A percentile compares a stretch with the other conserved stretches of the same genome.
phyloP scores from a whole-genome alignment of 53 echinoderm and acorn worm genomes.

The Luidia sarsii region DNA sequence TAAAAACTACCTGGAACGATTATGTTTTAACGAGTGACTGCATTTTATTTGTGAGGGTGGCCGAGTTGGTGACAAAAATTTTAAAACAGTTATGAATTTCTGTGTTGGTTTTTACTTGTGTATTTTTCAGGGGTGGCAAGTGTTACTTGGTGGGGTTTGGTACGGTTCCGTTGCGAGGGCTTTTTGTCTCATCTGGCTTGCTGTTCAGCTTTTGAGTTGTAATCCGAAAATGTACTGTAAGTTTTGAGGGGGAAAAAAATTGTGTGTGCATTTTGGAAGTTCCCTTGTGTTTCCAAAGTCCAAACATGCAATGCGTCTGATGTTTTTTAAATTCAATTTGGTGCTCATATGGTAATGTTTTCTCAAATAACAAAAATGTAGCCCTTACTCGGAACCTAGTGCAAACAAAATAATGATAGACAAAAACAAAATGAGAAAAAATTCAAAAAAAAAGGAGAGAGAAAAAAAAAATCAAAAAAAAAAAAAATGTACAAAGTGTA shows the following conservation, averaged over 20 bases:
- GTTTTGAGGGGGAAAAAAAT: neutral
- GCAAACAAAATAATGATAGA: too few species aligned
- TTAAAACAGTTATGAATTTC: slow-evolving; percentile 18
- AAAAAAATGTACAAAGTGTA: slow-evolving; percentile 43
- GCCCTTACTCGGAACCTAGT: slow-evolving; percentile 33
- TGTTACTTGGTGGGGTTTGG: neutral
- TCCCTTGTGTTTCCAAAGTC: neutral
- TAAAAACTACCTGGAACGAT: too few species aligned
- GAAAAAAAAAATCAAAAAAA: too few species aligned
- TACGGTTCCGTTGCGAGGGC: too few species aligned
- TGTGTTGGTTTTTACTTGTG: slow-evolving; percentile 32
- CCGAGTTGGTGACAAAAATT: slow-evolving; percentile 20
- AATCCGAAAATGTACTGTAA: slow-evolving; percentile 1
- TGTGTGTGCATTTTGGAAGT: slow-evolving; percentile 10
- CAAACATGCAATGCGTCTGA: neutral
- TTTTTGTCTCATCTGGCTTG: neutral
- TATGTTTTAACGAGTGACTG: slow-evolving; percentile 8
- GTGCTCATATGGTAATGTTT: slow-evolving; percentile 45
- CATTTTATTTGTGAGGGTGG: slow-evolving; percentile 37
- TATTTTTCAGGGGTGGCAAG: neutral
- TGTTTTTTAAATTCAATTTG: slow-evolving; percentile 43
- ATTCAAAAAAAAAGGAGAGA: too few species aligned
- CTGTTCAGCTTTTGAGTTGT: neutral
- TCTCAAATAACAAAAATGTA: slow-evolving; percentile 35
- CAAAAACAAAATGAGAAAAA: too few species aligned